phyloP scores from a whole-genome alignment of 2,113 vertebrate species.

The Pseudolaguvia tuberculata region DNA sequence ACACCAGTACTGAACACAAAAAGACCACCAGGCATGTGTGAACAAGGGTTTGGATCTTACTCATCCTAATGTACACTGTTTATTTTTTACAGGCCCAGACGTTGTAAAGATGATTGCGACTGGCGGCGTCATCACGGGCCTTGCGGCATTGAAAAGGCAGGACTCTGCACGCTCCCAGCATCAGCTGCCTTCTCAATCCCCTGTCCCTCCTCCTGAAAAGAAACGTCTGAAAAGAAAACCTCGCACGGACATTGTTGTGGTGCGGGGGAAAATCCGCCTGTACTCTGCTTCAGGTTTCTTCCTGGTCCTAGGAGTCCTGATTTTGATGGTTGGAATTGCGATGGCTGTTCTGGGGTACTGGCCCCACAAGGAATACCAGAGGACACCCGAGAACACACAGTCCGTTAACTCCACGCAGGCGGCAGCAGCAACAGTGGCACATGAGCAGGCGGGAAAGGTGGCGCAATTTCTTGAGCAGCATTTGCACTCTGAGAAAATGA shows the following conservation, averaged over 20 bases:
- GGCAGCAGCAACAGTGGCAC: conserved; percentile 30
- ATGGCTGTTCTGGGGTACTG: conserved; percentile 98
- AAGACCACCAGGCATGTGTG: not conserved
- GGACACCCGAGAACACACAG: conserved; percentile 55
- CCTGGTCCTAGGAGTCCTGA: conserved; percentile 85
- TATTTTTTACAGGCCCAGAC: conserved; percentile 46
- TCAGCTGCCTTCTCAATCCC: conserved; percentile 64
- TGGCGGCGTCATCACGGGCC: conserved; percentile 92
- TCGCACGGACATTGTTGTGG: conserved; percentile 86
- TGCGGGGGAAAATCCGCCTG: conserved; percentile 88
- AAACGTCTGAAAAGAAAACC: conserved; percentile 76
- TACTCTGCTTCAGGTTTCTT: conserved; percentile 95
- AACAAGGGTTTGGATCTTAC: not conserved
- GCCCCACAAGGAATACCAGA: conserved; percentile 77
- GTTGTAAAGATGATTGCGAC: conserved; percentile 85
- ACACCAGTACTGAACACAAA: not conserved
- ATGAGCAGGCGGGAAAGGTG: conserved; percentile 68
- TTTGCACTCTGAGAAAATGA: conserved; percentile 92
- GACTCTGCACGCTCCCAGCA: conserved; percentile 92
- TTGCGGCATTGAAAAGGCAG: conserved; percentile 94
- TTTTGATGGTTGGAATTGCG: conserved; percentile 83
- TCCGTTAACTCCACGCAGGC: conserved; percentile 66
- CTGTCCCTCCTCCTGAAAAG: conserved; percentile 65
- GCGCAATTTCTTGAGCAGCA: conserved; percentile 87
- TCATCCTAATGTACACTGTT: conserved; percentile 15